phyloP scores from a whole-genome alignment of 1,140 invertebrate genomes.

The Teleopsis dalmanni region DNA sequence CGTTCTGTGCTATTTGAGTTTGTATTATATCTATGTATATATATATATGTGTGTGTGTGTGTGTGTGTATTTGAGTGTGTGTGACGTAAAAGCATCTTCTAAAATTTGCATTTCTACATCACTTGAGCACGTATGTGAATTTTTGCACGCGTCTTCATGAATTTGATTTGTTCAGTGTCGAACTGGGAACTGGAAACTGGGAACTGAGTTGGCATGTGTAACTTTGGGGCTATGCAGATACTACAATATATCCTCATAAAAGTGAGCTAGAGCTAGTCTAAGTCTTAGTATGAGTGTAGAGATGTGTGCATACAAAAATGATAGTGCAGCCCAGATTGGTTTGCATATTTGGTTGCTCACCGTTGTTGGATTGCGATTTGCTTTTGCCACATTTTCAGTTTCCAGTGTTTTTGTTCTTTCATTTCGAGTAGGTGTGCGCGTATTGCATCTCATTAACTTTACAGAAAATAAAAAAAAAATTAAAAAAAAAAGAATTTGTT shows the following conservation, averaged over 20 bases:
- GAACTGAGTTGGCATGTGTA: background rate
- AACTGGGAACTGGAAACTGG: too few species aligned
- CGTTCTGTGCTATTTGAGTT: too few species aligned
- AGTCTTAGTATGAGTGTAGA: background rate
- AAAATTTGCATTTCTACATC: constrained; percentile 3
- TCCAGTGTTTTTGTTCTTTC: too few species aligned
- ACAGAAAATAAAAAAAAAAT: too few species aligned
- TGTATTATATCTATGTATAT: background rate
- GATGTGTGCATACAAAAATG: background rate
- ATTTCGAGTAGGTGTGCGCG: background rate
- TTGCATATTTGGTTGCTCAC: too few species aligned
- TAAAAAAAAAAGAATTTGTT: too few species aligned
- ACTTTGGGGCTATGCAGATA: background rate
- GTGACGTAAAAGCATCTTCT: background rate
- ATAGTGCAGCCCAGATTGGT: too few species aligned
- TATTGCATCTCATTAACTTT: constrained; percentile 6
- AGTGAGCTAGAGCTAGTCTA: background rate
- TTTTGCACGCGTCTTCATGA: background rate
- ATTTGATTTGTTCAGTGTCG: background rate
- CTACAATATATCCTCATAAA: background rate
- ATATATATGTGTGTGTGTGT: background rate
- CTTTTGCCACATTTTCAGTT: too few species aligned
- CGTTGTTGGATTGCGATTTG: too few species aligned
- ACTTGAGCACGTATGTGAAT: constrained; percentile 4
- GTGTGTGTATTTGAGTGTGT: background rate